A percentile compares a stretch with the other conserved stretches of the same genome.
These are phyloP conservation scores for Nymphalis c-album DNA, from an alignment of 2,888 invertebrate species.

Conservation along the genomic window DNA sequence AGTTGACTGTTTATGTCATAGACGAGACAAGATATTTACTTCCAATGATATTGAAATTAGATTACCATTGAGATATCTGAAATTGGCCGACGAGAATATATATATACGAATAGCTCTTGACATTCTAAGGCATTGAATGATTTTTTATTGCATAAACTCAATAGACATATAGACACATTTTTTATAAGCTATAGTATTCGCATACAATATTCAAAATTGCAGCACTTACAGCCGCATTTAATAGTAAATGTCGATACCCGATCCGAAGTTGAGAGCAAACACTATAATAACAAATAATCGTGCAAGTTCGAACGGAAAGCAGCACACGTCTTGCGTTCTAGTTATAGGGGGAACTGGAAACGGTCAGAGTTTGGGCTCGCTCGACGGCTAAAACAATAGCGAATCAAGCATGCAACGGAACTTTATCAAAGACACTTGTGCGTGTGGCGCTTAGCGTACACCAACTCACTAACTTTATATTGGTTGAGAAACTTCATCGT, in stretches of 20 bases:
- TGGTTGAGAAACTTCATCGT: conserved; percentile 73
- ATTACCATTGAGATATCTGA: conserved; percentile 31
- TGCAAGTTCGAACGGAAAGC: conserved; percentile 62
- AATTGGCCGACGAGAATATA: too few species aligned
- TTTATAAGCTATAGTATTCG: not conserved
- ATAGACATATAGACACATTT: too few species aligned
- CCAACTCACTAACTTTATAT: conserved; percentile 73
- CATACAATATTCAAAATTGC: conserved; percentile 35
- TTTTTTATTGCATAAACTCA: too few species aligned
- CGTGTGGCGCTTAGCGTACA: conserved; percentile 73
- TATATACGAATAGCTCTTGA: too few species aligned
- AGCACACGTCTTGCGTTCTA: conserved; percentile 62
- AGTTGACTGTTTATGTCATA: conserved; percentile 10
- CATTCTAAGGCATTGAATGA: too few species aligned
- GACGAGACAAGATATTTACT: not conserved
- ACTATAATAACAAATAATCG: conserved; percentile 71
- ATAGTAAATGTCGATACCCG: conserved; percentile 49
- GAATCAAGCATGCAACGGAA: conserved; percentile 79
- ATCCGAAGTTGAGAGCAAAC: conserved; percentile 65
- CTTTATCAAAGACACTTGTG: conserved; percentile 76
- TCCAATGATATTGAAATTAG: not conserved
- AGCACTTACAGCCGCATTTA: conserved; percentile 23
- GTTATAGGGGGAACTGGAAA: conserved; percentile 52
- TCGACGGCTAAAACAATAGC: conserved; percentile 74
- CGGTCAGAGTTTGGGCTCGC: conserved; percentile 70